Conservation (phyloP, 1,140 invertebrate genomes). For the Zaprionus capensis region DNA sequence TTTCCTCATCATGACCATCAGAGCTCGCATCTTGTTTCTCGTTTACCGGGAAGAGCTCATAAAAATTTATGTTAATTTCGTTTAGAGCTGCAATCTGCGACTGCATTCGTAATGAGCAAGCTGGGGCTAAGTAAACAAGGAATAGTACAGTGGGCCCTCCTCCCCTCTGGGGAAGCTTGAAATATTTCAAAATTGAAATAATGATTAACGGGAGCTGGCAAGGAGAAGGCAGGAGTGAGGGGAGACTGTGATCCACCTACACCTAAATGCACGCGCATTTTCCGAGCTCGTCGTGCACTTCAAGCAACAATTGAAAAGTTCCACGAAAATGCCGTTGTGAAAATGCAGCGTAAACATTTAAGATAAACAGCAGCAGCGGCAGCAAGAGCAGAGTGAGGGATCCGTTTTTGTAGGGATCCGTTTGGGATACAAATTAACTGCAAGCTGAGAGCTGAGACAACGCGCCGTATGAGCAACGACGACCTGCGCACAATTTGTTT, state of each 20-base stretch:
- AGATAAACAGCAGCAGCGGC: constrained; percentile 54
- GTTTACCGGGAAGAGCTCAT: constrained; percentile 61
- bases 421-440: constrained; percentile 65
- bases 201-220: constrained; percentile 62
- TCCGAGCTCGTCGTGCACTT: constrained; percentile 43
- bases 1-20: neutral
- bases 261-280: constrained; percentile 13
- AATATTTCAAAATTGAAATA: constrained; percentile 76
- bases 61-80: constrained; percentile 80
- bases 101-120: constrained; percentile 75
- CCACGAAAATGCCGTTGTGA: constrained; percentile 72
- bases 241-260: constrained; percentile 40
- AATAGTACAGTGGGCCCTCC: no score
- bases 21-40: constrained; percentile 20
- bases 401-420: neutral
- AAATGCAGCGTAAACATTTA: constrained; percentile 73
- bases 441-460: constrained; percentile 52
- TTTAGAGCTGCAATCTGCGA: constrained; percentile 72
- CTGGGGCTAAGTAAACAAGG: constrained; percentile 60
- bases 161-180: neutral
- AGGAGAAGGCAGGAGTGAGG: no score
- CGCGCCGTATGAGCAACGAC: constrained; percentile 66
- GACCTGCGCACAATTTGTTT: constrained; percentile 54
- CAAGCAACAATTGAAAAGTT: constrained; percentile 73
- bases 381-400: neutral